Percentiles rank a stretch among this genome's conserved stretches.
Evolutionary conservation across 1,140 invertebrate species (phyloP).

Genomic region (Drosophila parabipectinata): DNA sequence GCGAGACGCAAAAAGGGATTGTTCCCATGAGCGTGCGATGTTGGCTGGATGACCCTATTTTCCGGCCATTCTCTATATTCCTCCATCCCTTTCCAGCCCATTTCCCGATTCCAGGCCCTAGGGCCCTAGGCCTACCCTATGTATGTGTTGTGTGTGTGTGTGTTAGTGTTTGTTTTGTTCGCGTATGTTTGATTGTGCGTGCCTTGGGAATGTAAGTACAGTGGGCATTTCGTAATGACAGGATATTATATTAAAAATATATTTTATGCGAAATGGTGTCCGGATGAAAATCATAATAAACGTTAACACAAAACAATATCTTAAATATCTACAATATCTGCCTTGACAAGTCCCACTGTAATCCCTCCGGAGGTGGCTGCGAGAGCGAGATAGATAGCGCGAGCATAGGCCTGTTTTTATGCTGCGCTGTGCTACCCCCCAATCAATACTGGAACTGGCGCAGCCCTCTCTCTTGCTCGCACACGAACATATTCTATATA

Average conservation of each 20-base stretch:
- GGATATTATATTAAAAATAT: neutral
- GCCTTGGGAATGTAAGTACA: slow-evolving; percentile 57
- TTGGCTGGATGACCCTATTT: slow-evolving; percentile 72
- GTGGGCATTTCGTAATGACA: neutral
- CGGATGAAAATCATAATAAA: no score
- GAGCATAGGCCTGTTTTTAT: slow-evolving; percentile 44
- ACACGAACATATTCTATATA: slow-evolving; percentile 11
- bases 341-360: no score
- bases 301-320: no score
- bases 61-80: slow-evolving; percentile 16
- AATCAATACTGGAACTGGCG: slow-evolving; percentile 44
- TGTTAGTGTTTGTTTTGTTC: slow-evolving; percentile 1
- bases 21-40: slow-evolving; percentile 21
- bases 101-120: slow-evolving; percentile 25
- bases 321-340: no score
- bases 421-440: slow-evolving; percentile 11
- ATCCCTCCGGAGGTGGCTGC: slow-evolving; percentile 3
- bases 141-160: slow-evolving; percentile 23
- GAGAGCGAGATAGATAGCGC: slow-evolving; percentile 28
- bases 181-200: slow-evolving; percentile 34
- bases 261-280: neutral
- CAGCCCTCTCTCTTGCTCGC: slow-evolving; percentile 10
- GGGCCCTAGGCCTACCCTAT: slow-evolving; percentile 46
- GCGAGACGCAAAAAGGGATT: slow-evolving; percentile 28
- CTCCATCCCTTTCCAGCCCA: slow-evolving; percentile 18